Base-by-base conservation (phyloP, 2,113 vertebrate genomes). In the Malurus elegans region DNA sequence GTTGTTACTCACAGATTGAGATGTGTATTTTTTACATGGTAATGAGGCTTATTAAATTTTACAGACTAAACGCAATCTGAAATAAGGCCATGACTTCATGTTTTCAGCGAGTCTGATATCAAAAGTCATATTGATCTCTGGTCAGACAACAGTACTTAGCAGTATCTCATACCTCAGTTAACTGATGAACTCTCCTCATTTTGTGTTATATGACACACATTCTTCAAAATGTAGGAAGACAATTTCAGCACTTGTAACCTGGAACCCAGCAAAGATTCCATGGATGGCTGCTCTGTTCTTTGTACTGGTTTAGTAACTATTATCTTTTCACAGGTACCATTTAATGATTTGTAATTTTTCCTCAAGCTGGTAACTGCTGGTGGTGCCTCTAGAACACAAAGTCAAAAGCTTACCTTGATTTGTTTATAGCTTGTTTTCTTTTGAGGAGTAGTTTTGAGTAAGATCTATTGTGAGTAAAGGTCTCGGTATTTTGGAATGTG, bases 171-270 rank as follows among this genome's bases (percentile, higher is more conserved):
- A 26, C 15, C 26, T 64, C 31, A 28, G 28, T 69, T 65, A 73
- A 56, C 23, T 0, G 2, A n/a, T 19, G 9, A 76, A 5, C 38
- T 72, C 21, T 66, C 51, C 31, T 70, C 24, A 8, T 78, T 21
- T 45, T 34, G 0, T 53, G 48, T 47, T 58, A 11, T 8, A 10
- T 42, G 23, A 14, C 24, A 15, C 0, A 0, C 1, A 0, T 56
- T 88, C 36, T 82, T 61, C 50, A 67, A 18, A 31, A 18, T 7
- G 38, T 3, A 24, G 45, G 69, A 90, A 38, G 26, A 16, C 14
- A 28, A 15, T 69, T 87, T 62, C 2, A 2, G 25, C 48, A 29
- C 0, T 0, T 44, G 36, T 61, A 38, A 42, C 34, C 14, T 85
- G 65, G 18, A 66, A 57, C 31, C 29, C 26, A 56, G 7, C 1